phyloP scores from a whole-genome alignment of 2,113 vertebrate genomes.

The Tonatia bakeri region DNA sequence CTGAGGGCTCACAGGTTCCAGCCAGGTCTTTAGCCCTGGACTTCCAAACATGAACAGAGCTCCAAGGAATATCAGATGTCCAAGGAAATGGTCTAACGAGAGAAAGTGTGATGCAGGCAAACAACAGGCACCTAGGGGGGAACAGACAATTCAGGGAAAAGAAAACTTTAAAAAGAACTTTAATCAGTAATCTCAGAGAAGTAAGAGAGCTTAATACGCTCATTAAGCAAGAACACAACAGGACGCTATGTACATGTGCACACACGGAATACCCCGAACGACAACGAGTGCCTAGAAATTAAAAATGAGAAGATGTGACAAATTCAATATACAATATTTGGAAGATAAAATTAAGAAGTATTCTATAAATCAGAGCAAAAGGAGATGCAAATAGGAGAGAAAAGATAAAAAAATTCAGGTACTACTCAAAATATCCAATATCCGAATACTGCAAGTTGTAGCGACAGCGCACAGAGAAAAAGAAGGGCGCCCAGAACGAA shows the following conservation, averaged over 20 bases:
- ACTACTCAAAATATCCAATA: not conserved
- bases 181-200: conserved; percentile 11
- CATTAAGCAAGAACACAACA: not conserved
- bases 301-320: not conserved
- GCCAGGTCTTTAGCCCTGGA: not conserved
- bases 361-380: not conserved
- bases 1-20: not conserved
- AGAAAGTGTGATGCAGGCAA: not conserved
- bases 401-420: not conserved
- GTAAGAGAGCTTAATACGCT: not conserved
- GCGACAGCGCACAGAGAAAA: not conserved
- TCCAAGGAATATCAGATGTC: not conserved
- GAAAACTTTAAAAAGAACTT: not conserved
- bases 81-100: not conserved
- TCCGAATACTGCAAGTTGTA: not conserved
- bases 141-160: not conserved
- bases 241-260: not conserved
- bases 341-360: not conserved
- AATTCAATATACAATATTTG: not conserved
- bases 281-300: not conserved
- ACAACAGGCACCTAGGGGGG: not conserved
- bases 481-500: not conserved
- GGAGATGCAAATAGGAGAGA: not conserved
- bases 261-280: not conserved
- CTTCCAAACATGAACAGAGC: not conserved